Conservation (phyloP, 1,140 invertebrate species). For the Platyura marginata region DNA sequence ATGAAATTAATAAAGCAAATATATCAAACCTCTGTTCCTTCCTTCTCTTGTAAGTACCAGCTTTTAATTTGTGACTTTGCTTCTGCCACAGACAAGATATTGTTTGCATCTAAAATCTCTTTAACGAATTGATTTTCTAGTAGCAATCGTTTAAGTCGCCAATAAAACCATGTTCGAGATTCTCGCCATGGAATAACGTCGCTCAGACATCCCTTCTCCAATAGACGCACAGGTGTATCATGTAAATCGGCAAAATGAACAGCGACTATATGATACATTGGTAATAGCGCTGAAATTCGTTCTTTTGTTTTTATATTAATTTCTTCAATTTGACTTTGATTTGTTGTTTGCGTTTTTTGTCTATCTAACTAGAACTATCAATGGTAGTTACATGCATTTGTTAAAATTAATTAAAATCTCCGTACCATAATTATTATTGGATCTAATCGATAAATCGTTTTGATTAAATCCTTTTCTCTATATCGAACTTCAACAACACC, state of each 20-base stretch:
- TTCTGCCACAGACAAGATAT: constrained; percentile 28
- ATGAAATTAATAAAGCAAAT: constrained; percentile 2
- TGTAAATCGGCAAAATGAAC: constrained; percentile 95
- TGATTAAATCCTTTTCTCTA: constrained; percentile 69
- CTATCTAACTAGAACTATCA: constrained; percentile 14
- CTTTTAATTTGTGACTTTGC: constrained; percentile 62
- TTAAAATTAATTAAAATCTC: background rate
- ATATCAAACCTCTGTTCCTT: constrained; percentile 56
- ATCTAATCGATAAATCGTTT: constrained; percentile 63
- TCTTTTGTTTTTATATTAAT: constrained; percentile 56
- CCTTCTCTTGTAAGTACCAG: constrained; percentile 89
- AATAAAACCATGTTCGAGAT: constrained; percentile 65
- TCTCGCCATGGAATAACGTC: constrained; percentile 80
- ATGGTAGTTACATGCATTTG: background rate
- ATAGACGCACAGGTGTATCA: constrained; percentile 93
- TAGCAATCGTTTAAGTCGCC: constrained; percentile 64
- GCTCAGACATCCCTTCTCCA: constrained; percentile 81
- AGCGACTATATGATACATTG: constrained; percentile 86
- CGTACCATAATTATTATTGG: constrained; percentile 31
- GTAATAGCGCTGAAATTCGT: constrained; percentile 56
- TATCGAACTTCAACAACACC: constrained; percentile 98
- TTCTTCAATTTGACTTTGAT: constrained; percentile 20
- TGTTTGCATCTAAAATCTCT: constrained; percentile 41
- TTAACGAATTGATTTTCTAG: constrained; percentile 58
- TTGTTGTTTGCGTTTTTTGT: constrained; percentile 20